Evolutionary conservation across 2,797 vertebrate genomes (phyloP).

Genomic region (Nannoperca australis): DNA sequence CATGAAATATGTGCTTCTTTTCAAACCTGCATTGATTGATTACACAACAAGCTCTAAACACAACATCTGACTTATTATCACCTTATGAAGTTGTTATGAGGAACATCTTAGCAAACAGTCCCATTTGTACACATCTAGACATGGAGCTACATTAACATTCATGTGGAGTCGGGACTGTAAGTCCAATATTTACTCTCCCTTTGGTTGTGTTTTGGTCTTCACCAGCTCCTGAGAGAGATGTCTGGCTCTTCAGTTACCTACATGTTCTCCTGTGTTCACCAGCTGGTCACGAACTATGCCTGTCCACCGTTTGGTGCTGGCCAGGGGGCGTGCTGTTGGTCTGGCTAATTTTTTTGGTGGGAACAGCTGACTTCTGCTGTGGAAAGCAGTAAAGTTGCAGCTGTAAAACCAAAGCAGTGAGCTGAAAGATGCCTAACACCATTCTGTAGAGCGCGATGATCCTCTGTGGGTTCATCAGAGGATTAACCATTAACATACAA

Average conservation of each 20-base stretch:
- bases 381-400: neutral
- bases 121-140: neutral
- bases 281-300: neutral
- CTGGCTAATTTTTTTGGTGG: too few species aligned
- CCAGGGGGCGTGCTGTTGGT: neutral
- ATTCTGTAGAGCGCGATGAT: neutral
- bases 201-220: too few species aligned
- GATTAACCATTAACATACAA: neutral
- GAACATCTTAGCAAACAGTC: neutral
- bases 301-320: neutral
- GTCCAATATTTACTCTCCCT: too few species aligned
- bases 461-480: neutral
- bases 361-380: too few species aligned
- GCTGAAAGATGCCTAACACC: neutral
- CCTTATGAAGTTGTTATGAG: too few species aligned
- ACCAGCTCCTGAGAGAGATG: too few species aligned
- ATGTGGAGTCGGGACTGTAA: neutral
- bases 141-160: neutral
- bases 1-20: too few species aligned
- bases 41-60: neutral
- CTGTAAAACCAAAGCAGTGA: neutral
- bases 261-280: too few species aligned
- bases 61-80: neutral
- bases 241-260: too few species aligned
- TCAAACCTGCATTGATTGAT: too few species aligned